phyloP scores from a whole-genome alignment of 2,888 invertebrate genomes.

The Exocentrus adspersus region DNA sequence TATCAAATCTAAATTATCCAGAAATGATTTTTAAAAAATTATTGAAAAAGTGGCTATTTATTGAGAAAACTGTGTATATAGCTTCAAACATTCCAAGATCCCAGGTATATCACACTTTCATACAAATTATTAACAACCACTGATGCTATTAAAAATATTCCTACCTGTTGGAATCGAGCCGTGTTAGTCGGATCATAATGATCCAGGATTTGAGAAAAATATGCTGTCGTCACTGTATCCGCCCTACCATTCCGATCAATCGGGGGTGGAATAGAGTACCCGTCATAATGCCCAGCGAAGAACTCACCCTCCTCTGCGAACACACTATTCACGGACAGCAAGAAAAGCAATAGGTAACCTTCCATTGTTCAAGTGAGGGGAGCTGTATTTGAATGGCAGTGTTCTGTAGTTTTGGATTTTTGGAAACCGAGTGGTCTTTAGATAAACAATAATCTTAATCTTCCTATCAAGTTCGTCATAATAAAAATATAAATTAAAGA shows the following conservation, averaged over 20 bases:
- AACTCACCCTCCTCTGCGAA: neutral
- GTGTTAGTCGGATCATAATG: conserved; percentile 22
- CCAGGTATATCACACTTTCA: too few relatives aligned
- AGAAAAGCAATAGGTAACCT: neutral
- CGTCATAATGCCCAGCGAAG: neutral
- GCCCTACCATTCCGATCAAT: neutral
- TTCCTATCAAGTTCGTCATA: too few relatives aligned
- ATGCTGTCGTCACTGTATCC: conserved; percentile 49
- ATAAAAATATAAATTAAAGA: too few relatives aligned
- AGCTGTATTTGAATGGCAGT: neutral
- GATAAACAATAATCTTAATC: too few relatives aligned
- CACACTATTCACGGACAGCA: neutral
- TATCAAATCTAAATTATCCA: too few relatives aligned
- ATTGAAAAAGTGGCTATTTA: too few relatives aligned
- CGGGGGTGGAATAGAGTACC: neutral
- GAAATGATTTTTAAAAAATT: too few relatives aligned
- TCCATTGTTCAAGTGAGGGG: neutral
- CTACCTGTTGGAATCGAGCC: conserved; percentile 15
- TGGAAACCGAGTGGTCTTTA: neutral
- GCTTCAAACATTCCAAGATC: too few relatives aligned
- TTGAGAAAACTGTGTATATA: too few relatives aligned
- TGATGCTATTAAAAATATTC: too few relatives aligned
- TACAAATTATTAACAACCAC: too few relatives aligned
- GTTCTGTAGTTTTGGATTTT: neutral
- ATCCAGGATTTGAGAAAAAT: conserved; percentile 23